Evolutionary conservation across 2,888 invertebrate species (phyloP).

Genomic region (Sabellastarte sp.): DNA sequence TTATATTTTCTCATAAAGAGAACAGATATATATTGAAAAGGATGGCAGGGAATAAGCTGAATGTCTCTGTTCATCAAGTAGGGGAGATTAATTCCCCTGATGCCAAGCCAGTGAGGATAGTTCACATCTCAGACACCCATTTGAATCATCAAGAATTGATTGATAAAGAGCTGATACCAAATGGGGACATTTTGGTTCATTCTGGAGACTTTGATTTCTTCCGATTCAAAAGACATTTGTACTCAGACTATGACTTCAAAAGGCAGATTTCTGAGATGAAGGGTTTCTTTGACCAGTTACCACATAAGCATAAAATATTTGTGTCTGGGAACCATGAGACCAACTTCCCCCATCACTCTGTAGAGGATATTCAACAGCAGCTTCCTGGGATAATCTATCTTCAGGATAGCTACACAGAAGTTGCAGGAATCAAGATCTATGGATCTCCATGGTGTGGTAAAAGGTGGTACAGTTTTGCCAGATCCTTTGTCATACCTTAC

Average conservation of each 20-base stretch:
- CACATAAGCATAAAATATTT: constrained; percentile 47
- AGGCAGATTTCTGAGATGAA: constrained; percentile 27
- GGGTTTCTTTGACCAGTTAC: constrained; percentile 39
- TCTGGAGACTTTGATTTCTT: constrained; percentile 46
- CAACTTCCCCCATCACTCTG: constrained; percentile 29
- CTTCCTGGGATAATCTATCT: constrained; percentile 41
- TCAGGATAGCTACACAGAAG: constrained; percentile 35
- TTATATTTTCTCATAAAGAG: no score
- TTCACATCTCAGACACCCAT: constrained; percentile 53
- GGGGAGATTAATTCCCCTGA: no score
- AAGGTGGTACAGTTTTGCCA: constrained; percentile 36
- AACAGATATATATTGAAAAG: no score
- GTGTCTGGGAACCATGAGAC: constrained; percentile 53
- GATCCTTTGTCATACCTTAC: constrained; percentile 34
- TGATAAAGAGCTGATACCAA: constrained; percentile 30
- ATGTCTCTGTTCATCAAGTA: no score
- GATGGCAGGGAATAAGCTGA: no score
- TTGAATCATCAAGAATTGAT: constrained; percentile 33
- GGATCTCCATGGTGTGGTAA: constrained; percentile 46
- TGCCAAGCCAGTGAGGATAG: constrained; percentile 30
- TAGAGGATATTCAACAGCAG: constrained; percentile 32
- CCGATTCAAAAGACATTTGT: constrained; percentile 13
- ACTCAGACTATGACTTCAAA: constrained; percentile 20
- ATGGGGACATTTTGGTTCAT: constrained; percentile 49
- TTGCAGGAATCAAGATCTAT: constrained; percentile 47